Conservation (phyloP, 2,113 vertebrate species). For the Pyrgilauda ruficollis region DNA sequence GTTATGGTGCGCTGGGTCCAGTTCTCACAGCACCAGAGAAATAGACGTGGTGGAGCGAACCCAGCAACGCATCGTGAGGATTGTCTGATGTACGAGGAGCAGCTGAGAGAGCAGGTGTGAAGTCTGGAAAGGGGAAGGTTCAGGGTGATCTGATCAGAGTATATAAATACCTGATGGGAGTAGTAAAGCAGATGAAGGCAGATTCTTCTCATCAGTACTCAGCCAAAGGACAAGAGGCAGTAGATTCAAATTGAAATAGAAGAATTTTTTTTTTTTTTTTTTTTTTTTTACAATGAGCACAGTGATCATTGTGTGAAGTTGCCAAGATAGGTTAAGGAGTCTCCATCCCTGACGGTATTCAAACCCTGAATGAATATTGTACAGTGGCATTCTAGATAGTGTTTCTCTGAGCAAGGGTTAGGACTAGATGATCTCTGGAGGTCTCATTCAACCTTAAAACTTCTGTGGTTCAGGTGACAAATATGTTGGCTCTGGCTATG, state of each 20-base stretch:
- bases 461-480: neutral
- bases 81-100: neutral
- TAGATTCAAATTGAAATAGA: neutral
- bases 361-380: neutral
- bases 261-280: neutral
- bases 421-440: neutral
- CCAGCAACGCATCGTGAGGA: neutral
- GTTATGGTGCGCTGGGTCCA: too few relatives aligned
- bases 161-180: rapidly evolving
- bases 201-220: neutral
- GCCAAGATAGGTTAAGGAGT: neutral
- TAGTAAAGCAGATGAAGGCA: neutral
- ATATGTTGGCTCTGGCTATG: neutral
- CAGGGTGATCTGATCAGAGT: neutral
- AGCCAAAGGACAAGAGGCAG: neutral
- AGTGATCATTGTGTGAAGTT: neutral
- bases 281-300: neutral
- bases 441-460: neutral
- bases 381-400: neutral
- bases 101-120: neutral
- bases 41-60: neutral
- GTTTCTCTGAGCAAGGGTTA: neutral
- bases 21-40: neutral
- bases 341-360: neutral
- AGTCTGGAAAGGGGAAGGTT: neutral